Evolutionary conservation across 1,140 invertebrate genomes (phyloP), one percentile per base, ranked within the genome.

Genomic region (Lucilia cuprina): DNA sequence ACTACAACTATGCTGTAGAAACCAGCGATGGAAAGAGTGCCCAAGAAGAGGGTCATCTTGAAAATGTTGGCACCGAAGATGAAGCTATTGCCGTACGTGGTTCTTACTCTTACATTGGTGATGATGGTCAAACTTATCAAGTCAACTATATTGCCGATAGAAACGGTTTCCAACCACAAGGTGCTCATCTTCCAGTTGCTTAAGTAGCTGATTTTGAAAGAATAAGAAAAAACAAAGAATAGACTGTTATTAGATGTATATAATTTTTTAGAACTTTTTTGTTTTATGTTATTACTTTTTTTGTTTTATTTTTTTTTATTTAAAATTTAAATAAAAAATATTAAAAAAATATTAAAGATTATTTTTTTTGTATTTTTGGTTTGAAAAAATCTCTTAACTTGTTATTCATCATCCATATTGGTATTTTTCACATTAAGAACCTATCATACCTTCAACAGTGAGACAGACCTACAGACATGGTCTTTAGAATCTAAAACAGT

Each of bases 161-260:
- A 84, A 92, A 92, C 82, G 94, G 93, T 88, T 94, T 94, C 92
- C 92, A 92, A 77, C 92, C 93, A 78, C 91, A 93, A 86, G 94
- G 94, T 47, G 93, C 92, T 83, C 94, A 94, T 90, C 88, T 94
- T 47, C 94, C 94, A 35, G 94, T 94, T 19, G 94, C 94, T 21
- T 74, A 82, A 82, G 83, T n/a, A 74, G 19, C 21, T 25, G n/a
- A 60, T 7, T 60, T 55, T 10, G 9, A 17, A 60, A n/a, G n/a
- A n/a, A n/a, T n/a, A n/a, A n/a, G n/a, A n/a, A 70, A 25, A 25
- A 21, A 70, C 41, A 41, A 41, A 41, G 41, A 41, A 41, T 41
- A 70, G 19, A 70, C 65, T 70, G 19, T 70, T 70, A 70, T 70
- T 70, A 70, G 65, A 25, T 70, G n/a, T 70, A 70, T 21, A 70